Evolutionary conservation across 2,888 invertebrate species (phyloP).

Genomic region (Hirudinaria manillensis): DNA sequence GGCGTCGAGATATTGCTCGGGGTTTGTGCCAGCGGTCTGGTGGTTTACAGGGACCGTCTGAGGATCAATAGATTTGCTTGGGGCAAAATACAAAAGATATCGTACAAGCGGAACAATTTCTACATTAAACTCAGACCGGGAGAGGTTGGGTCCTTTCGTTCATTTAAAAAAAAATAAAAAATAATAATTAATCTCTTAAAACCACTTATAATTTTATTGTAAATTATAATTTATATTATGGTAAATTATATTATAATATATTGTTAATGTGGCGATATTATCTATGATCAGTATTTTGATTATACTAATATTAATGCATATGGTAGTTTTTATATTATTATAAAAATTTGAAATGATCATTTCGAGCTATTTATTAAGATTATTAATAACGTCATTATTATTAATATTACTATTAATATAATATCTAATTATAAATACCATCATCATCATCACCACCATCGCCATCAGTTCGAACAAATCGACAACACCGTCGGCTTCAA

Average conservation of each 20-base stretch:
- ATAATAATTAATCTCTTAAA: background rate
- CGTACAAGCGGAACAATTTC: constrained; percentile 94
- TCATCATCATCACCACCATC: constrained; percentile 7
- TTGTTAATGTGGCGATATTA: background rate
- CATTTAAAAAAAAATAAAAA: background rate
- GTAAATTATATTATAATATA: background rate
- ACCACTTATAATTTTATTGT: background rate
- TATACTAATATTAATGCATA: too few species aligned
- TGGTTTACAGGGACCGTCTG: constrained; percentile 86
- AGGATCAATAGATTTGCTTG: constrained; percentile 96
- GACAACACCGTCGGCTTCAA: constrained; percentile 95
- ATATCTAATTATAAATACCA: background rate
- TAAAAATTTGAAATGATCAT: too few species aligned
- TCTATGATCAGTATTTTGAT: background rate
- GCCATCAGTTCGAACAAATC: constrained; percentile 74
- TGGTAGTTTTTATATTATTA: too few species aligned
- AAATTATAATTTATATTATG: too few species aligned
- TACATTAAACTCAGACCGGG: constrained; percentile 88
- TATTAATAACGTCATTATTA: background rate
- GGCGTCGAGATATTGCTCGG: constrained; percentile 91
- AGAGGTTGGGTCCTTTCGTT: constrained; percentile 32
- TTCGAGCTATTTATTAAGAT: too few species aligned
- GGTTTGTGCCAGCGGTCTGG: constrained; percentile 89
- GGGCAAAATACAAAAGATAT: constrained; percentile 98
- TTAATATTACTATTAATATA: background rate